Base-by-base conservation (phyloP, 1,140 invertebrate species). In the Chlorops oryzae region DNA sequence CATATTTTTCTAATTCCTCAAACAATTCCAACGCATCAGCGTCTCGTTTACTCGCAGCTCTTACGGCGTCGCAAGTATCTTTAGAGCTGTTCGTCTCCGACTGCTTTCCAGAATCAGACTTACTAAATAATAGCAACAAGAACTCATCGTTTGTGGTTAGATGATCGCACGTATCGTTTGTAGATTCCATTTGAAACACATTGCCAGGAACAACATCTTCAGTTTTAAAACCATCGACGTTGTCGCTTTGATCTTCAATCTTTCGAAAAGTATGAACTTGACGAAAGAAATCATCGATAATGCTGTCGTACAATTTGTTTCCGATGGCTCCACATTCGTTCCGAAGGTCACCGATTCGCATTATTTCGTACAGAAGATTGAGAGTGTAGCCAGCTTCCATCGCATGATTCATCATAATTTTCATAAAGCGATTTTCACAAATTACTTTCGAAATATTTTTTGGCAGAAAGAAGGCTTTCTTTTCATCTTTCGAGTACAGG, bases 371-470 rank as follows among this genome's bases (percentile, higher is more conserved):
- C 32, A 72, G 42, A n/a, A 72, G 25, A 21, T 65, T 58, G 13
- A 70, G 56, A 2, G 66, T 68, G 22, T 58, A 59, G 0, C 59
- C 65, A 10, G 62, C 59, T 22, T 70, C 61, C 12, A 66, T 10
- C 1, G 65, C 58, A 35, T 67, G 59, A 12, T 55, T 22, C 9
- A 54, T 38, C 15, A 71, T 23, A 20, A 70, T 21, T 25, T 46
- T 34, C 18, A 69, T 60, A 15, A 70, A 49, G 0, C 47, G 43
- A 22, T 63, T 62, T 13, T 27, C 10, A 5, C 13, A 18, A 2
- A 57, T 56, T 5, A 57, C 46, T 3, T 52, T 44, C 7, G 50
- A 53, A 6, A 58, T 27, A 20, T 44, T 23, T 3, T 39, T 2
- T 1, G 23, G 35, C 3, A 56, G 46, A 50, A 49, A 55, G 34